These are phyloP conservation scores for Patella vulgata DNA, from an alignment of 1,140 invertebrate species.

Conservation along the genomic window DNA sequence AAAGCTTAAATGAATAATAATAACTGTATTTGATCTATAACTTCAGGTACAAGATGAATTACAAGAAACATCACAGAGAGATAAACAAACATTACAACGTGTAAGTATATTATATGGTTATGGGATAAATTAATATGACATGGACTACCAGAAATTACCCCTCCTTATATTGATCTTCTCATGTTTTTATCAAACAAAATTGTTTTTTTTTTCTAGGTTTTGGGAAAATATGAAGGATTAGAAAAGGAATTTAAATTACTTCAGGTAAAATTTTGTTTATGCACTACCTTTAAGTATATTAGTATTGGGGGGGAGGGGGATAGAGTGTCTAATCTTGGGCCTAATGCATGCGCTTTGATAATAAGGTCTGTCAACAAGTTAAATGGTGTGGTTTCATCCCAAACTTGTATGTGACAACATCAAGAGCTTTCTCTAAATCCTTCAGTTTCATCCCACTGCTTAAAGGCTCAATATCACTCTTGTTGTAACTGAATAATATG, in stretches of 20 bases:
- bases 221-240: conserved; percentile 34
- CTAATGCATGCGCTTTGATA: no score
- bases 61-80: conserved; percentile 18
- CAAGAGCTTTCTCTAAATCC: background rate
- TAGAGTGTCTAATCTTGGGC: no score
- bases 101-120: conserved; percentile 20
- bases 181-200: background rate
- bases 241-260: conserved; percentile 33
- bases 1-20: no score
- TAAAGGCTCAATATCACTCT: no score
- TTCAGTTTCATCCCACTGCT: background rate
- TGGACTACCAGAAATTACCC: no score
- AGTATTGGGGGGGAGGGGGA: no score
- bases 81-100: conserved; percentile 34
- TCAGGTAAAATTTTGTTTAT: conserved; percentile 21
- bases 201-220: conserved; percentile 27
- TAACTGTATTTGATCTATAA: no score
- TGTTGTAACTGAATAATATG: no score
- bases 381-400: no score
- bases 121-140: no score
- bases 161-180: background rate
- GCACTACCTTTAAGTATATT: no score
- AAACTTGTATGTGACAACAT: background rate
- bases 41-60: conserved; percentile 38
- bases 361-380: no score